phyloP scores from a whole-genome alignment of 2,113 vertebrate genomes.

The Erythrolamprus reginae region DNA sequence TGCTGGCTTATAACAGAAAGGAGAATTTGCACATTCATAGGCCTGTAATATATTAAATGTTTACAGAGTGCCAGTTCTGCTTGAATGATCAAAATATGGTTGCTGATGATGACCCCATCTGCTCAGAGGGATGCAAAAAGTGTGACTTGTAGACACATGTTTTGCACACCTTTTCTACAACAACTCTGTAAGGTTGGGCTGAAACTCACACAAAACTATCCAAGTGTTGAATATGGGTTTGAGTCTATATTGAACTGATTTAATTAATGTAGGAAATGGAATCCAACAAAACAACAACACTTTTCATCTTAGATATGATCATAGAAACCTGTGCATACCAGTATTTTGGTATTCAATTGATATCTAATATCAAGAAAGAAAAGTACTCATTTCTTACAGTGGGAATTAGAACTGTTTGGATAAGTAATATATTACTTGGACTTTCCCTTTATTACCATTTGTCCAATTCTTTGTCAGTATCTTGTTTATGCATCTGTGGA shows the following conservation, averaged over 20 bases:
- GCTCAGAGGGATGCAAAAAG: background rate
- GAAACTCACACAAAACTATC: background rate
- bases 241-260: background rate
- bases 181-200: background rate
- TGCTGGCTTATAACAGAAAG: background rate
- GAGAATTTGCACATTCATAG: background rate
- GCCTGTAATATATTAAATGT: background rate
- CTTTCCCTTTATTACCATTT: background rate
- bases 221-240: background rate
- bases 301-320: background rate
- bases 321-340: background rate
- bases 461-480: slow-evolving; percentile 32
- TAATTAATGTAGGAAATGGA: background rate
- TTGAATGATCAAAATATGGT: background rate
- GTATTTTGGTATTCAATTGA: background rate
- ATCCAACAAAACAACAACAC: background rate
- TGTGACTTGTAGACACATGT: background rate
- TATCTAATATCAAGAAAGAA: background rate
- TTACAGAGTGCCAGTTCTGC: background rate
- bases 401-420: background rate
- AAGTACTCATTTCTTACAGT: background rate
- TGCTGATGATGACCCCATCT: background rate
- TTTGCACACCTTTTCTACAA: background rate
- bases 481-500: background rate
- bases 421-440: background rate